These are phyloP conservation scores for Tromatobia lineatoria DNA, from an alignment of 2,888 invertebrate species.

Conservation along the genomic window DNA sequence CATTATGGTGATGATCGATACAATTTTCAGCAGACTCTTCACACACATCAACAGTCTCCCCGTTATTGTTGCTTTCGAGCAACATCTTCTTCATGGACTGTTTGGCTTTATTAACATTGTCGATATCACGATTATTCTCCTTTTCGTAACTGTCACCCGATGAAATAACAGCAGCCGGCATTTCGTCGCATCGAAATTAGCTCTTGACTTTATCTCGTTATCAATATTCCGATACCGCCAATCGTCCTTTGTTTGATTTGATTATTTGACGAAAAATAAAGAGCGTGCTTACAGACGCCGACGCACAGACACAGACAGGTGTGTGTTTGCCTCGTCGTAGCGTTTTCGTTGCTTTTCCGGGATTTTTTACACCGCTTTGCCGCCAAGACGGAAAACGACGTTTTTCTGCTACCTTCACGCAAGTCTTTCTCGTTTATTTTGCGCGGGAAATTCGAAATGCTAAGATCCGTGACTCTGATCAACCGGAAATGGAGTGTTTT, in stretches of 20 bases:
- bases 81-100: conserved; percentile 38
- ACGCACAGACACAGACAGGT: not conserved
- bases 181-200: conserved; percentile 37
- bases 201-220: conserved; percentile 82
- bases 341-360: conserved; percentile 13
- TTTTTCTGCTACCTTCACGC: conserved; percentile 7
- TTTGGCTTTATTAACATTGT: conserved; percentile 39
- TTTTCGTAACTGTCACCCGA: conserved; percentile 63
- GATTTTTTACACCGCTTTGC: conserved; percentile 14
- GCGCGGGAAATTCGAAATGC: not conserved
- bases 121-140: conserved; percentile 55
- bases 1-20: not conserved
- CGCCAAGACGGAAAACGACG: conserved; percentile 2
- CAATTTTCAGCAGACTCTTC: not conserved
- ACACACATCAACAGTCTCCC: not conserved
- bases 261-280: conserved; percentile 21
- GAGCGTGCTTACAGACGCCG: conserved; percentile 14
- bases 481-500: not conserved
- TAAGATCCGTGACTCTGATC: not conserved
- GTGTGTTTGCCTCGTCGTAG: conserved; percentile 11
- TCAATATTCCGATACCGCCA: not conserved
- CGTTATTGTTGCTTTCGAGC: conserved; percentile 31
- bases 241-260: conserved; percentile 79
- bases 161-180: conserved; percentile 61
- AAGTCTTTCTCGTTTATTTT: not conserved